phyloP scores from a whole-genome alignment of 2,113 vertebrate genomes.

The Pedionomus torquatus region DNA sequence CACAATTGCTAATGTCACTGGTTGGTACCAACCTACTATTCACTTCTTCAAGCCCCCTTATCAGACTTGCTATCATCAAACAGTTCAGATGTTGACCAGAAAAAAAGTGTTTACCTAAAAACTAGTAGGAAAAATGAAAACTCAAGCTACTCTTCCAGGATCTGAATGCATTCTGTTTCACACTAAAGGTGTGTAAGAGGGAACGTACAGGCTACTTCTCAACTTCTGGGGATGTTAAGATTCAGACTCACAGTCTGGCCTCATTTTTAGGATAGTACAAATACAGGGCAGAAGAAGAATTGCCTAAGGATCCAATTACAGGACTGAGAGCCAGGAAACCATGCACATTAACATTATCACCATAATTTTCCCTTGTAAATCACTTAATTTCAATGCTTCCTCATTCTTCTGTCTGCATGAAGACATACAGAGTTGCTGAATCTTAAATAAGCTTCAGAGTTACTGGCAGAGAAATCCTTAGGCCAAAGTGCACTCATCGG shows the following conservation, averaged over 20 bases:
- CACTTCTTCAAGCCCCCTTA: background rate
- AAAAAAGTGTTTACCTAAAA: background rate
- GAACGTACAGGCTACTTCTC: background rate
- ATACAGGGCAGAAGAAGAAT: background rate
- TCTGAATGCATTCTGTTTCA: background rate
- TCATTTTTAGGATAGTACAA: background rate
- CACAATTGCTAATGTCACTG: background rate
- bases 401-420: background rate
- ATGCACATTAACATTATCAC: background rate
- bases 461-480: background rate
- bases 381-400: background rate
- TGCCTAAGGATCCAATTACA: background rate
- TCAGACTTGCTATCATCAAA: background rate
- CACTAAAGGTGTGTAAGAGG: background rate
- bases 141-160: background rate
- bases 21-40: background rate
- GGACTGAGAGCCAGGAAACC: slow-evolving; percentile 10
- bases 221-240: background rate
- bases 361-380: background rate
- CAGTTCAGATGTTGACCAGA: background rate
- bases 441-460: background rate
- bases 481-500: background rate
- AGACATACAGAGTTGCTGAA: background rate
- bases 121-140: background rate
- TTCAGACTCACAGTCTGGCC: background rate